phyloP scores from a whole-genome alignment of 1,140 invertebrate species.

The Leptopilina clavipes region DNA sequence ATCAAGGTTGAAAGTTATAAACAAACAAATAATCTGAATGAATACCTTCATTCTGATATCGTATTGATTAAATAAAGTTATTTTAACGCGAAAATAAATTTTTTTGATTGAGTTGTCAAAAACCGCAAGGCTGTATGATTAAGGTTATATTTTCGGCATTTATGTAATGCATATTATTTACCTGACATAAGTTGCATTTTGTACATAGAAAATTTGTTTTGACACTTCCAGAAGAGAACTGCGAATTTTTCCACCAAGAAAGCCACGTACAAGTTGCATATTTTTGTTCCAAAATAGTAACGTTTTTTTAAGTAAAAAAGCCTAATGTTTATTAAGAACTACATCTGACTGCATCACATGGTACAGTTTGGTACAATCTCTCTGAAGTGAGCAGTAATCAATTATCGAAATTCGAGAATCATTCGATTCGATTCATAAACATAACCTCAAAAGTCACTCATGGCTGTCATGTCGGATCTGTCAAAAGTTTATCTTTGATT shows the following conservation, averaged over 20 bases:
- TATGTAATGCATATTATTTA: conserved; percentile 50
- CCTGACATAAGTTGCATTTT: conserved; percentile 65
- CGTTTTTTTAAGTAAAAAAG: conserved; percentile 12
- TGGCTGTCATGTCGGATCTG: neutral
- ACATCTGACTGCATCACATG: neutral
- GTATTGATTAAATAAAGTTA: neutral
- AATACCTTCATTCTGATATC: too few relatives aligned
- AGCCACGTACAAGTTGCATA: conserved; percentile 64
- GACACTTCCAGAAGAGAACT: conserved; percentile 59
- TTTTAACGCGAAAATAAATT: neutral
- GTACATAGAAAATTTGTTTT: conserved; percentile 53
- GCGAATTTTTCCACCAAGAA: conserved; percentile 51
- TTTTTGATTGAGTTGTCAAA: conserved; percentile 1
- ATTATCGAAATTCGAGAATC: neutral
- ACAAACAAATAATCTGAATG: too few relatives aligned
- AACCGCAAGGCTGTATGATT: conserved; percentile 16
- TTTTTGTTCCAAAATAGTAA: conserved; percentile 36
- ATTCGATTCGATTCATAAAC: neutral
- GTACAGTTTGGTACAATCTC: too few relatives aligned
- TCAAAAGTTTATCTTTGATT: neutral
- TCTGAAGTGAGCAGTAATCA: too few relatives aligned
- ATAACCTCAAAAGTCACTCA: neutral
- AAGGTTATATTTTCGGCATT: conserved; percentile 46
- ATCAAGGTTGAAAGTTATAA: conserved; percentile 15
- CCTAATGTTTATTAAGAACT: conserved; percentile 11